phyloP scores from a whole-genome alignment of 2,888 invertebrate species.

The Anorthoa munda region DNA sequence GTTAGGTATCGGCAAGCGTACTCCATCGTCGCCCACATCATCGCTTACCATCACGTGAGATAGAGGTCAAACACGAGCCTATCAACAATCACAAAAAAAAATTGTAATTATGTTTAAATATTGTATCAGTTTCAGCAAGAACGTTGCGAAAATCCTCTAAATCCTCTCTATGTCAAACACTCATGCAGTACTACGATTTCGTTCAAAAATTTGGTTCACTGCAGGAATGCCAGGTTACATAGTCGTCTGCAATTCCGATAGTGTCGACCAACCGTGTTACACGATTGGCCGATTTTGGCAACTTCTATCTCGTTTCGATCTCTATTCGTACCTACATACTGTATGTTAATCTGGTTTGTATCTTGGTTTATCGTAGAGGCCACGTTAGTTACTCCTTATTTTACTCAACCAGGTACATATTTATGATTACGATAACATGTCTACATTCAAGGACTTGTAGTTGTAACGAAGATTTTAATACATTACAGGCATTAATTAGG shows the following conservation, averaged over 20 bases:
- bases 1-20: too few species aligned
- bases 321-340: not conserved
- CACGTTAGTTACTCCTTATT: not conserved
- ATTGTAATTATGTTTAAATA: too few species aligned
- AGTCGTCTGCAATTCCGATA: constrained; percentile 21
- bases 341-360: not conserved
- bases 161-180: not conserved
- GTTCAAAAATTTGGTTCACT: constrained; percentile 4
- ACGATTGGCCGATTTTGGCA: constrained; percentile 9
- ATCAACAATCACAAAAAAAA: too few species aligned
- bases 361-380: not conserved
- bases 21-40: too few species aligned
- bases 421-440: not conserved
- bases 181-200: not conserved
- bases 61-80: too few species aligned
- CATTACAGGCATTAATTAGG: not conserved
- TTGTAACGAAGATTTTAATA: not conserved
- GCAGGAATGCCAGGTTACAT: too few species aligned
- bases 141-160: not conserved
- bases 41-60: too few species aligned
- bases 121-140: too few species aligned
- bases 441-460: constrained; percentile 5
- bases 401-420: too few species aligned
- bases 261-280: not conserved
- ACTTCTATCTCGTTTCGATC: constrained; percentile 14